phyloP scores from a whole-genome alignment of 2,888 invertebrate species.

The Elmis aenea region DNA sequence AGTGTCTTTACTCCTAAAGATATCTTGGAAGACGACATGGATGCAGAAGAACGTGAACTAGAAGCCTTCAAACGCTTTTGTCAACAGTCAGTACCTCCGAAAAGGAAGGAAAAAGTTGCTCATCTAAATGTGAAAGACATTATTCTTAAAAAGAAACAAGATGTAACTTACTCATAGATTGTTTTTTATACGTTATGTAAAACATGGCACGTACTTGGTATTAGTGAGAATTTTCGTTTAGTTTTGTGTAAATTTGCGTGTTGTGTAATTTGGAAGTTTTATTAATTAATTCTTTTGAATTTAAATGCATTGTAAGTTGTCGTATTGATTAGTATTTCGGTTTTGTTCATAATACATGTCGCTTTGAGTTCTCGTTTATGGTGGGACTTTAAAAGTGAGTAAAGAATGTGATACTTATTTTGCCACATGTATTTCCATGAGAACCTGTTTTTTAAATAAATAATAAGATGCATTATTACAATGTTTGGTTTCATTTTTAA shows the following conservation, averaged over 20 bases:
- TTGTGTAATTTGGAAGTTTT: slow-evolving; percentile 5
- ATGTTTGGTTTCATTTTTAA: too few species aligned
- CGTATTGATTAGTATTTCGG: too few species aligned
- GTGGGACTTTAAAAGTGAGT: slow-evolving; percentile 17
- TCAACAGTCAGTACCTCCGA: slow-evolving; percentile 74
- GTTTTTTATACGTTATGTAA: slow-evolving; percentile 7
- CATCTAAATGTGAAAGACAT: slow-evolving; percentile 77
- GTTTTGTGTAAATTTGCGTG: slow-evolving; percentile 3
- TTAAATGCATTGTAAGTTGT: slow-evolving; percentile 4
- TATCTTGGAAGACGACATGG: slow-evolving; percentile 73
- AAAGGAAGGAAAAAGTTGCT: slow-evolving; percentile 67
- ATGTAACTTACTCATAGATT: slow-evolving; percentile 37
- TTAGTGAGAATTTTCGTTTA: slow-evolving; percentile 7
- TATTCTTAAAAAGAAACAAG: slow-evolving; percentile 57
- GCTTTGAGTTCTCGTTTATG: too few species aligned
- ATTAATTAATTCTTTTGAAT: slow-evolving; percentile 2
- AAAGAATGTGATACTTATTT: slow-evolving; percentile 21
- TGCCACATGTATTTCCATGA: slow-evolving; percentile 17
- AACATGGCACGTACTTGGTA: slow-evolving; percentile 10
- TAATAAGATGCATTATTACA: not conserved
- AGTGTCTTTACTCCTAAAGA: slow-evolving; percentile 80
- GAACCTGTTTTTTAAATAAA: slow-evolving; percentile 19
- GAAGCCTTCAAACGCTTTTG: slow-evolving; percentile 86
- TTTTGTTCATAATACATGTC: too few species aligned
- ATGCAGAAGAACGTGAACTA: slow-evolving; percentile 74